Evolutionary conservation across 2,113 vertebrate species (phyloP).

Genomic region (Mormyrus iriodes): DNA sequence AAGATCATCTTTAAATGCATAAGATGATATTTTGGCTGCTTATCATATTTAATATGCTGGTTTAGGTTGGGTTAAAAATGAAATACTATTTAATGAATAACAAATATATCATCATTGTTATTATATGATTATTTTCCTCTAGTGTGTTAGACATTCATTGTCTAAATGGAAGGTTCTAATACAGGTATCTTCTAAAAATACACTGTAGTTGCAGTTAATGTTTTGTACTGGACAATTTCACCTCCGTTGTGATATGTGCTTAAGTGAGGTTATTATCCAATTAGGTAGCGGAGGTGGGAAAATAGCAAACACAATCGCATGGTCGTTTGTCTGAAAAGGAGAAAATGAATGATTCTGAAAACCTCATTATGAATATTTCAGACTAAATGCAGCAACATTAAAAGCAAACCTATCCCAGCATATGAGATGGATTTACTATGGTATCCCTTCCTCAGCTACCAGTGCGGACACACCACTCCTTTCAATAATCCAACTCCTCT

Average conservation of each 20-base stretch:
- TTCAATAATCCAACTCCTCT: not conserved
- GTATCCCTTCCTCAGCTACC: not conserved
- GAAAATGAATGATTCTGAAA: not conserved
- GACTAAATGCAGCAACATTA: not conserved
- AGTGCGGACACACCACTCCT: not conserved
- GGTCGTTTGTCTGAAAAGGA: not conserved
- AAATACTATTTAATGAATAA: not conserved
- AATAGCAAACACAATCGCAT: not conserved
- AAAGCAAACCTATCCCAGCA: not conserved
- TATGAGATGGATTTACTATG: not conserved
- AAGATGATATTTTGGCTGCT: not conserved
- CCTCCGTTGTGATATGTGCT: not conserved
- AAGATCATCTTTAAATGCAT: not conserved
- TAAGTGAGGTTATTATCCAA: slow-evolving; percentile 10
- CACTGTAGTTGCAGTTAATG: not conserved
- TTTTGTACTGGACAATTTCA: not conserved
- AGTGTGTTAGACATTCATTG: not conserved
- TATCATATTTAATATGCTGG: not conserved
- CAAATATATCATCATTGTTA: not conserved
- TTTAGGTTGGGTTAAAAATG: not conserved
- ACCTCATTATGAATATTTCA: not conserved
- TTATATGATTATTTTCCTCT: not conserved
- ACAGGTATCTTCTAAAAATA: not conserved
- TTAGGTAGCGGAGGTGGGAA: not conserved
- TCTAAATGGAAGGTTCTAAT: slow-evolving; percentile 1